Conservation (phyloP, 2,113 vertebrate species). For the Sceloporus tristichus region DNA sequence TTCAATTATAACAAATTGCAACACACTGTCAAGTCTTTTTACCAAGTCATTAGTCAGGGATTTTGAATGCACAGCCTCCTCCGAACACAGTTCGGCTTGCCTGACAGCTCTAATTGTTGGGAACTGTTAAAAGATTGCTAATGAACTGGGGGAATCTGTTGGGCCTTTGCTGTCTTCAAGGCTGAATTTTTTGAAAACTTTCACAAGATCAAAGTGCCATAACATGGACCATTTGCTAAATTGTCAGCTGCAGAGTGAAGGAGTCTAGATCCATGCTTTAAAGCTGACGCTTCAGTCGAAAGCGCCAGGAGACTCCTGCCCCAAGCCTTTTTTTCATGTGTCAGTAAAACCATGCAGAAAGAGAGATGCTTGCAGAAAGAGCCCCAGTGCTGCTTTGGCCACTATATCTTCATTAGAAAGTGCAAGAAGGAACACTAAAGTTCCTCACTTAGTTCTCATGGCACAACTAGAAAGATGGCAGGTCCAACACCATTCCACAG, state of each 20-base stretch:
- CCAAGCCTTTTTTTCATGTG: slow-evolving; percentile 73
- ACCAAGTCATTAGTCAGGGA: slow-evolving; percentile 89
- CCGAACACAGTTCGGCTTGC: slow-evolving; percentile 67
- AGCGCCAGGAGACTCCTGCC: slow-evolving; percentile 62
- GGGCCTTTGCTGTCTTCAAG: slow-evolving; percentile 79
- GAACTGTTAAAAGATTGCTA: slow-evolving; percentile 87
- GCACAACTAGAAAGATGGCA: slow-evolving; percentile 38
- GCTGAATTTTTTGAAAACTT: slow-evolving; percentile 84
- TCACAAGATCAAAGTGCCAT: slow-evolving; percentile 83
- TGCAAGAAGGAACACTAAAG: slow-evolving; percentile 51
- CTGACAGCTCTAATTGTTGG: slow-evolving; percentile 88
- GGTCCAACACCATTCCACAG: neutral
- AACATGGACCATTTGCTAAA: slow-evolving; percentile 82
- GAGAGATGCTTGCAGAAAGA: slow-evolving; percentile 66
- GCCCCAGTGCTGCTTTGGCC: slow-evolving; percentile 37
- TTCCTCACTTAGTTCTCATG: slow-evolving; percentile 25
- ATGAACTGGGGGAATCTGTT: slow-evolving; percentile 84
- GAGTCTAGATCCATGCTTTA: slow-evolving; percentile 72
- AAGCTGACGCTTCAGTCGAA: slow-evolving; percentile 70
- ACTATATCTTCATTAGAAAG: slow-evolving; percentile 68
- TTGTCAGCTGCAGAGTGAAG: slow-evolving; percentile 79
- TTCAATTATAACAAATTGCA: slow-evolving; percentile 89
- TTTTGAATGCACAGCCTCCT: slow-evolving; percentile 73
- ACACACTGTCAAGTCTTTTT: slow-evolving; percentile 87
- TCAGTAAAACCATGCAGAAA: slow-evolving; percentile 73